phyloP scores from a whole-genome alignment of 2,888 invertebrate genomes.

The Melitaea athalia region DNA sequence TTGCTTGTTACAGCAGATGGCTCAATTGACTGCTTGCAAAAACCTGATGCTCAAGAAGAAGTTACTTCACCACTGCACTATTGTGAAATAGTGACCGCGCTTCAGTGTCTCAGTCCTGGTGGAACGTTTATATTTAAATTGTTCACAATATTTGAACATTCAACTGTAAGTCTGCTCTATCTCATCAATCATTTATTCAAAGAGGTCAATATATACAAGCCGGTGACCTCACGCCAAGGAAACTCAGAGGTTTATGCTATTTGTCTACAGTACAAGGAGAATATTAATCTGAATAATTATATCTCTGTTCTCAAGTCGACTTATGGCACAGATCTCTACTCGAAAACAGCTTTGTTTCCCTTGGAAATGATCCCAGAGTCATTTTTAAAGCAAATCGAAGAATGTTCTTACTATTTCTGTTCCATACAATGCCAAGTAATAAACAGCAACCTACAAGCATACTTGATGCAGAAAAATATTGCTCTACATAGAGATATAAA shows the following conservation, averaged over 20 bases:
- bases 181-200: constrained; percentile 89
- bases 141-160: constrained; percentile 94
- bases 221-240: constrained; percentile 95
- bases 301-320: constrained; percentile 67
- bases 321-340: constrained; percentile 69
- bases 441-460: constrained; percentile 84
- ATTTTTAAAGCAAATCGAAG: constrained; percentile 85
- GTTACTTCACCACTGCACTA: constrained; percentile 90
- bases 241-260: constrained; percentile 97
- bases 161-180: constrained; percentile 90
- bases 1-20: constrained; percentile 95
- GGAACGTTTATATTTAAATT: constrained; percentile 93
- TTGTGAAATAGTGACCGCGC: constrained; percentile 90
- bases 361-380: constrained; percentile 80
- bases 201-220: constrained; percentile 90
- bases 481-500: constrained; percentile 68
- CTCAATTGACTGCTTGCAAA: constrained; percentile 92
- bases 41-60: constrained; percentile 93
- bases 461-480: constrained; percentile 74
- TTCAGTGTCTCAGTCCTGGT: constrained; percentile 85
- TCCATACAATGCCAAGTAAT: constrained; percentile 86
- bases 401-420: constrained; percentile 86
- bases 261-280: constrained; percentile 84
- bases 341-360: constrained; percentile 81
- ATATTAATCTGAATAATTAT: constrained; percentile 61